Conservation (phyloP, 2,888 invertebrate species). For the Agapostemon virescens region DNA sequence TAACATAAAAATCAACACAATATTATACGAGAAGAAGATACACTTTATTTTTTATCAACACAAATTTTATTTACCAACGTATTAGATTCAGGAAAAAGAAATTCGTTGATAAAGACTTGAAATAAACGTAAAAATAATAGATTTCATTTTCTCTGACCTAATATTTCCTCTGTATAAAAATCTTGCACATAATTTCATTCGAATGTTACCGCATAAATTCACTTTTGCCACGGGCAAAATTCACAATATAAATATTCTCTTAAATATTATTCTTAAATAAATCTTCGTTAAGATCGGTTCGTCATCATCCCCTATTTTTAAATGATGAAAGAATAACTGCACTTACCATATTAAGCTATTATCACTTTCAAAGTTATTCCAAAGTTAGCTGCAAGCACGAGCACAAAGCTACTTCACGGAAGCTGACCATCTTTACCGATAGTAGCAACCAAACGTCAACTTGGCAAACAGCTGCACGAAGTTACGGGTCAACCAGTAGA, state of each 20-base stretch:
- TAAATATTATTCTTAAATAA: too few species aligned
- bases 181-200: neutral
- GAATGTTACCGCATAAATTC: neutral
- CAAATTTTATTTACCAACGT: neutral
- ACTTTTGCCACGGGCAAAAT: neutral
- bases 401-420: neutral
- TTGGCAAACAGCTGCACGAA: slow-evolving; percentile 1
- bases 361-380: neutral
- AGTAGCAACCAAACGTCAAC: neutral
- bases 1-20: neutral
- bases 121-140: too few species aligned
- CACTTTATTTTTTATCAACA: neutral
- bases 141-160: too few species aligned
- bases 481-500: neutral
- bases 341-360: neutral
- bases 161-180: neutral
- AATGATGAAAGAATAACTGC: neutral
- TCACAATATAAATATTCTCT: too few species aligned
- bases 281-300: neutral
- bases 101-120: too few species aligned
- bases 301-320: neutral
- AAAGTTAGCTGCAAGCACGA: neutral
- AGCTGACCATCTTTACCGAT: neutral
- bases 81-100: too few species aligned
- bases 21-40: neutral